Conservation (phyloP, 35 echinoderm and acorn worm genomes). For the Heliocidaris erythrogramma region DNA sequence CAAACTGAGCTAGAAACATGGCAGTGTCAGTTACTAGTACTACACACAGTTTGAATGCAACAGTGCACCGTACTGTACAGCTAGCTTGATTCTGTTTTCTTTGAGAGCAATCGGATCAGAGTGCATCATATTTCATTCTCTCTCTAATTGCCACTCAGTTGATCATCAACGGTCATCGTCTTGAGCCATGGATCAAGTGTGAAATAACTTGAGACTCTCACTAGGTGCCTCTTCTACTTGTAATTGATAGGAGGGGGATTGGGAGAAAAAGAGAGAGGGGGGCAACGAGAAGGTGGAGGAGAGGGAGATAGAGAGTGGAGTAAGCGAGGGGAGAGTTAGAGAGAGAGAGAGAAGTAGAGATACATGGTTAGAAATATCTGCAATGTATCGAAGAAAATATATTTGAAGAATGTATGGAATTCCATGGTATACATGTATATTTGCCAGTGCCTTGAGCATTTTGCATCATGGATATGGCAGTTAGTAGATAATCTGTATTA, state of each 20-base stretch:
- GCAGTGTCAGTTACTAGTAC: not conserved
- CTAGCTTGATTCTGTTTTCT: not conserved
- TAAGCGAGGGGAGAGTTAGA: not conserved
- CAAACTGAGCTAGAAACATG: not conserved
- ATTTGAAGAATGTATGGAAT: too few relatives aligned
- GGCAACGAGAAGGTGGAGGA: not conserved
- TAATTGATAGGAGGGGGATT: not conserved
- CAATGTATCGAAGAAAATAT: too few relatives aligned
- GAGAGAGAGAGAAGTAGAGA: too few relatives aligned
- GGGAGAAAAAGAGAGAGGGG: not conserved
- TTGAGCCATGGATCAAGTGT: not conserved
- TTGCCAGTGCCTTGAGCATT: too few relatives aligned
- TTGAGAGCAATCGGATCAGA: not conserved
- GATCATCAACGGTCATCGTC: not conserved
- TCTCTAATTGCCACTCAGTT: not conserved
- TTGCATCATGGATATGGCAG: too few relatives aligned
- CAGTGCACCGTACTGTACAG: not conserved
- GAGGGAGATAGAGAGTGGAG: not conserved
- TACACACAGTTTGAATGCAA: not conserved
- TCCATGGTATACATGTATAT: too few relatives aligned
- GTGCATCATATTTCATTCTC: slow-evolving; percentile 5
- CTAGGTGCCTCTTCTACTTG: not conserved
- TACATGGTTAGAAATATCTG: too few relatives aligned
- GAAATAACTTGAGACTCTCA: not conserved
- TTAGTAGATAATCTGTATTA: too few relatives aligned